phyloP scores from a whole-genome alignment of 2,797 vertebrate species.

The Hippopotamyrus pictus region DNA sequence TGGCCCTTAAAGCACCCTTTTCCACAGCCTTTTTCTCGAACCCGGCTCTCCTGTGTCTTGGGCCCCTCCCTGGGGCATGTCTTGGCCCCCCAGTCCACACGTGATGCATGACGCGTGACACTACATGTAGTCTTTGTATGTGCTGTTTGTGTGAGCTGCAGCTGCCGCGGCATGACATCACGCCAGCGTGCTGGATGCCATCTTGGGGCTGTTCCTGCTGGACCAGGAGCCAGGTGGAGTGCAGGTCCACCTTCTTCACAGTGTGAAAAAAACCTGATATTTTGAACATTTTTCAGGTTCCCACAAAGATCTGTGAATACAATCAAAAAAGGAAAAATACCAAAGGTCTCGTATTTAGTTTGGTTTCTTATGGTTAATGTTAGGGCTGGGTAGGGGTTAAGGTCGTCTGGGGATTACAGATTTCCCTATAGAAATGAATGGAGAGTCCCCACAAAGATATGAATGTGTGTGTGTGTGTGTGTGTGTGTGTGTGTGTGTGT shows the following conservation, averaged over 20 bases:
- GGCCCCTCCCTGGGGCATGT: neutral
- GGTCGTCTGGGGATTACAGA: neutral
- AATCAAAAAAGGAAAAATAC: neutral
- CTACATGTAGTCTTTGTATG: neutral
- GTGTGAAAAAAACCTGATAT: neutral
- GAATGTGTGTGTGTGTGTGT: neutral
- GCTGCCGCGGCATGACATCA: neutral
- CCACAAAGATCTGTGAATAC: neutral
- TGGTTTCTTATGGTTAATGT: neutral
- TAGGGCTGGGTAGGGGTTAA: neutral
- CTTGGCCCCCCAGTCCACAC: neutral
- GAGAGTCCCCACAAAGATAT: neutral
- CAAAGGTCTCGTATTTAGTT: neutral
- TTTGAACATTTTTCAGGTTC: neutral
- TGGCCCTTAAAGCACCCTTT: neutral
- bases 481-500: slow-evolving; percentile 26
- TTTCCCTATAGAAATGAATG: neutral
- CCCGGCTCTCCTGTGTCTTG: neutral
- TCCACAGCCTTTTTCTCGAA: neutral
- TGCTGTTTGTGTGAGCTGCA: neutral
- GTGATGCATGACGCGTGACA: no score
- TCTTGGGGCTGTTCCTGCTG: neutral
- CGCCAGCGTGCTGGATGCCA: neutral
- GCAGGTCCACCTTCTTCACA: neutral
- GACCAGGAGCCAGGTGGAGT: neutral